Evolutionary conservation across 2,113 vertebrate species (phyloP).

Genomic region (Tapirus terrestris): DNA sequence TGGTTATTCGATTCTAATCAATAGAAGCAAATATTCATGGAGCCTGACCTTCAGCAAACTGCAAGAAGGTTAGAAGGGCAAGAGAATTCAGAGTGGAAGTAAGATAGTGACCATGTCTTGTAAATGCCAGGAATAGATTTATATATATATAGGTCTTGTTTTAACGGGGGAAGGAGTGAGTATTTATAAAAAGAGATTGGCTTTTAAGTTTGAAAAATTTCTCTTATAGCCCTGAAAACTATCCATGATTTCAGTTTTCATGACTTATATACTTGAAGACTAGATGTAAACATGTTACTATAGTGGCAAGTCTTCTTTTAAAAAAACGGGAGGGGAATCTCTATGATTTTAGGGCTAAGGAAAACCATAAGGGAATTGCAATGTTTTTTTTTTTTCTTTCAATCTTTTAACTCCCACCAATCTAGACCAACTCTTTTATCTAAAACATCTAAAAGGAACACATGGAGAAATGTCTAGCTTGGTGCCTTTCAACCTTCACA

Average conservation of each 20-base stretch:
- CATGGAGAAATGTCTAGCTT: background rate
- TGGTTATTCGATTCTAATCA: conserved; percentile 70
- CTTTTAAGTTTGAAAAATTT: conserved; percentile 15
- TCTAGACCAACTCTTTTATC: background rate
- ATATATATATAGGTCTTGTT: background rate
- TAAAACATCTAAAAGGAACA: background rate
- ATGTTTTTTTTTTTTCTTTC: background rate
- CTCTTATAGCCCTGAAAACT: background rate
- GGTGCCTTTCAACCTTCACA: background rate
- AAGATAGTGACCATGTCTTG: conserved; percentile 2
- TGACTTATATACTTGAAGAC: background rate
- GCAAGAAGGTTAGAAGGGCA: conserved; percentile 50
- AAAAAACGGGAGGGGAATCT: background rate
- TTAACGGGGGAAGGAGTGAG: conserved; percentile 28
- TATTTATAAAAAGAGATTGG: background rate
- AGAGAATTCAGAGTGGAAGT: conserved; percentile 23
- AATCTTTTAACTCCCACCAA: background rate
- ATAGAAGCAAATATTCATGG: conserved; percentile 70
- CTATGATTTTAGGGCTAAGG: background rate
- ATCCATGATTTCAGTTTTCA: background rate
- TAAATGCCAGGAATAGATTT: background rate
- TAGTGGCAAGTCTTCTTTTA: background rate
- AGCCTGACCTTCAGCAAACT: conserved; percentile 68
- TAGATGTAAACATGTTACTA: background rate
- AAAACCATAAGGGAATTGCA: background rate